Percentiles rank a stretch among this genome's conserved stretches.
Evolutionary conservation across 1,140 invertebrate species (phyloP).

Genomic region (Carcinoscorpius rotundicauda): DNA sequence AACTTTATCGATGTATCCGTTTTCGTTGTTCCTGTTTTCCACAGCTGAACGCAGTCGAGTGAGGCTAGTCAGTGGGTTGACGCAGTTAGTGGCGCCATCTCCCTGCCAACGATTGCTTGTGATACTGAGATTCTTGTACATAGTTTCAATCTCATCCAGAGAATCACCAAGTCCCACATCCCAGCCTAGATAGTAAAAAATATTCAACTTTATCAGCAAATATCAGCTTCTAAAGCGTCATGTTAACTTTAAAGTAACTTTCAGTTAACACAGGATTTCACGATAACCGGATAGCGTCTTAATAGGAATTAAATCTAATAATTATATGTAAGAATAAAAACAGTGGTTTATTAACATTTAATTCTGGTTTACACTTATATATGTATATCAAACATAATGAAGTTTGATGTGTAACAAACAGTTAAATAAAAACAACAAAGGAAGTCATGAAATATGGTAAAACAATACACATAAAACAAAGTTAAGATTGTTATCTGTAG

Average conservation of each 20-base stretch:
- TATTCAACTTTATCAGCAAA: background rate
- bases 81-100: constrained; percentile 19
- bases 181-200: constrained; percentile 8
- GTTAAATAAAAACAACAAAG: background rate
- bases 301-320: background rate
- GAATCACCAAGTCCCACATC: constrained; percentile 17
- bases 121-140: constrained; percentile 13
- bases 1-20: constrained; percentile 16
- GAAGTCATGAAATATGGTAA: background rate
- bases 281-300: constrained; percentile 12
- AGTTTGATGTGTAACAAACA: background rate
- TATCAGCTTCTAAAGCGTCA: background rate
- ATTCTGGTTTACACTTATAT: background rate
- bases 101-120: constrained; percentile 17
- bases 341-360: background rate
- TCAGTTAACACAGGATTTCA: constrained; percentile 1
- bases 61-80: constrained; percentile 7
- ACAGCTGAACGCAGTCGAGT: constrained; percentile 11
- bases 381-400: background rate
- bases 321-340: background rate
- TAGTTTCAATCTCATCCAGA: constrained; percentile 11
- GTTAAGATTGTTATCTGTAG: background rate
- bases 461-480: too few species aligned
- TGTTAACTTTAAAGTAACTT: background rate
- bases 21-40: constrained; percentile 9